A percentile compares a stretch with the other conserved stretches of the same genome.
These are phyloP conservation scores for Parasteatoda lunata DNA, from an alignment of 2,888 invertebrate species.

Conservation along the genomic window DNA sequence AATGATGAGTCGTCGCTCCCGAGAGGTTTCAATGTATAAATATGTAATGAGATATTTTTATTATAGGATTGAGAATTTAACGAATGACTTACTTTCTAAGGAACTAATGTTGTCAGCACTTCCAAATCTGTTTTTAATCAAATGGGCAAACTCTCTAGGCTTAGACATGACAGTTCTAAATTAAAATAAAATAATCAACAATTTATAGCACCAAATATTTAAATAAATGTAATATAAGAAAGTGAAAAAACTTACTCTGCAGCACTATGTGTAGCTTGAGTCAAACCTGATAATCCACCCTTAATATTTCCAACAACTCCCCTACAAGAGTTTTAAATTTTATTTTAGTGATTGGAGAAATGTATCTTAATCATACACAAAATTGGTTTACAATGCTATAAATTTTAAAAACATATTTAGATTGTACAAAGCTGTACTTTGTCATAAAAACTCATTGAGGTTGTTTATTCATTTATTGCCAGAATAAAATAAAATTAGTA, in stretches of 20 bases:
- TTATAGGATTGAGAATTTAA: neutral
- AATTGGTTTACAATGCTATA: no score
- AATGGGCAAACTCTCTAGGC: slow-evolving; percentile 86
- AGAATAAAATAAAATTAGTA: no score
- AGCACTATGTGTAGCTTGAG: slow-evolving; percentile 70
- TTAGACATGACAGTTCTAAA: slow-evolving; percentile 93
- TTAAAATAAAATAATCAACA: slow-evolving; percentile 4
- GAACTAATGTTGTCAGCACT: slow-evolving; percentile 98
- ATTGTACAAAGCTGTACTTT: no score
- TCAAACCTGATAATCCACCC: slow-evolving; percentile 67
- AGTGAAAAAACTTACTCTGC: slow-evolving; percentile 69
- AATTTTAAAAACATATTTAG: no score
- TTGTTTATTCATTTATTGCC: no score
- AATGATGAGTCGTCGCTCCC: no score
- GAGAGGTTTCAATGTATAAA: no score
- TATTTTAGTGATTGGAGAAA: no score
- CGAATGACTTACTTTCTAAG: slow-evolving; percentile 84
- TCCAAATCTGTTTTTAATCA: slow-evolving; percentile 94
- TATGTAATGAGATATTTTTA: no score
- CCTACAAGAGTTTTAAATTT: slow-evolving; percentile 10
- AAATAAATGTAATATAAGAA: neutral
- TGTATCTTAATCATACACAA: no score
- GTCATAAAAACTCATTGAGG: no score
- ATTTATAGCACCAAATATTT: neutral
- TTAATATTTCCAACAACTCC: slow-evolving; percentile 70